Conservation (phyloP, 2,888 invertebrate species). For the Cryptophagus acutangulus region DNA sequence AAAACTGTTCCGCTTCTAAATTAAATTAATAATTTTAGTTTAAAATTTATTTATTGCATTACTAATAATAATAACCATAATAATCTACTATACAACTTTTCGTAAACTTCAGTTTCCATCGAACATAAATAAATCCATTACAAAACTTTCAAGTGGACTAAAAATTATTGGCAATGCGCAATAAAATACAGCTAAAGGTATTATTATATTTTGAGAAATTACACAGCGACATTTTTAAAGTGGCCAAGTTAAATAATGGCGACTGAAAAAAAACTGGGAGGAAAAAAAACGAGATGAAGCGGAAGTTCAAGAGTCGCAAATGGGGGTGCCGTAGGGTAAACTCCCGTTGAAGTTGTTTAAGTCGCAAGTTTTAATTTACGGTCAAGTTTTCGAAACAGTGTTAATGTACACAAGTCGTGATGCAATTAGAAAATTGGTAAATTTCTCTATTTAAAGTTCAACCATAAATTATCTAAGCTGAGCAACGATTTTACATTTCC, state of each 20-base stretch:
- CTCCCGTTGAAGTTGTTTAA: slow-evolving; percentile 31
- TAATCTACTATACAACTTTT: too few relatives aligned
- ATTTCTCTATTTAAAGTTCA: slow-evolving; percentile 8
- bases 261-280: slow-evolving; percentile 22
- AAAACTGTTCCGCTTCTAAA: too few relatives aligned
- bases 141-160: too few relatives aligned
- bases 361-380: slow-evolving; percentile 39
- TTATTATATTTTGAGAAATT: slow-evolving; percentile 30
- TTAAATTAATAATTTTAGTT: too few relatives aligned
- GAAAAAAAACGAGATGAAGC: slow-evolving; percentile 22
- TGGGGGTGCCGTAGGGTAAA: slow-evolving; percentile 21
- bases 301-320: slow-evolving; percentile 24
- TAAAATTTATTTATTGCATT: too few relatives aligned
- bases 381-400: slow-evolving; percentile 34
- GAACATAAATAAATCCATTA: too few relatives aligned
- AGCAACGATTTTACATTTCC: too few relatives aligned
- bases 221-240: slow-evolving; percentile 22
- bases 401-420: slow-evolving; percentile 29
- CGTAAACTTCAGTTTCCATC: too few relatives aligned
- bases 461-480: too few relatives aligned
- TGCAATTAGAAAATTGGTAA: slow-evolving; percentile 37
- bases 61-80: too few relatives aligned
- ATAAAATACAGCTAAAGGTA: slow-evolving; percentile 26
- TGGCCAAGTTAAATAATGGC: slow-evolving; percentile 24
- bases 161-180: slow-evolving; percentile 17